phyloP scores from a whole-genome alignment of 2,888 invertebrate species.

The Trichopria drosophilae region DNA sequence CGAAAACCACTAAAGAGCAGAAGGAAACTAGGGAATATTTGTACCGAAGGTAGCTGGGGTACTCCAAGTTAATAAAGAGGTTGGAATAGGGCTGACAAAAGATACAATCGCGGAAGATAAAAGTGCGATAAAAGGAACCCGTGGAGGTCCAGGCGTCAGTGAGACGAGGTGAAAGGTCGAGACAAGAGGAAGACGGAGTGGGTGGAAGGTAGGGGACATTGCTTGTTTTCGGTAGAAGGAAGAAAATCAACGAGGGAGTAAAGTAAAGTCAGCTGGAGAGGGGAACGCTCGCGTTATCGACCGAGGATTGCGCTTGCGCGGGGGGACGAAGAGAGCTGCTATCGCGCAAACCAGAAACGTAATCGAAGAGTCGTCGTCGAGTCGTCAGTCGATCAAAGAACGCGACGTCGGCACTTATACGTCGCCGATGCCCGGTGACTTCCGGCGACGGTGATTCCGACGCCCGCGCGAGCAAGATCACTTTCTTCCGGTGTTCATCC shows the following conservation, averaged over 20 bases:
- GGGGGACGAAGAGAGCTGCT: slow-evolving; percentile 38
- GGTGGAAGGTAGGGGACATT: no score
- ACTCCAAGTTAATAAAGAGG: no score
- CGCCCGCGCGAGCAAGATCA: slow-evolving; percentile 43
- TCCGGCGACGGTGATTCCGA: slow-evolving; percentile 49
- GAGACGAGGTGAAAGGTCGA: no score
- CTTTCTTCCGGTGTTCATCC: slow-evolving; percentile 35
- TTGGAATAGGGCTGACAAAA: no score
- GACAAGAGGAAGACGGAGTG: no score
- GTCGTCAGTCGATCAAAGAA: slow-evolving; percentile 30
- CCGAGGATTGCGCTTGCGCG: slow-evolving; percentile 54
- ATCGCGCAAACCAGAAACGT: slow-evolving; percentile 45
- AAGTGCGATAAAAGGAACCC: no score
- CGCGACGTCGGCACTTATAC: slow-evolving; percentile 19
- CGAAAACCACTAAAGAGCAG: no score
- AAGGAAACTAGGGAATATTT: no score
- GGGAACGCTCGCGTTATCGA: slow-evolving; percentile 43
- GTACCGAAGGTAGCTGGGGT: no score
- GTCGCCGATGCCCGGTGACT: slow-evolving; percentile 7
- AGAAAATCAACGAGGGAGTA: slow-evolving; percentile 26
- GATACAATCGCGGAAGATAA: no score
- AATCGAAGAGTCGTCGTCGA: slow-evolving; percentile 6
- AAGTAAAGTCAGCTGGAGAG: slow-evolving; percentile 31
- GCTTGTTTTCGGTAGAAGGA: no score
- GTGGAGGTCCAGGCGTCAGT: no score